Evolutionary conservation across 1,140 invertebrate species (phyloP).

Genomic region (Orussus abietinus): DNA sequence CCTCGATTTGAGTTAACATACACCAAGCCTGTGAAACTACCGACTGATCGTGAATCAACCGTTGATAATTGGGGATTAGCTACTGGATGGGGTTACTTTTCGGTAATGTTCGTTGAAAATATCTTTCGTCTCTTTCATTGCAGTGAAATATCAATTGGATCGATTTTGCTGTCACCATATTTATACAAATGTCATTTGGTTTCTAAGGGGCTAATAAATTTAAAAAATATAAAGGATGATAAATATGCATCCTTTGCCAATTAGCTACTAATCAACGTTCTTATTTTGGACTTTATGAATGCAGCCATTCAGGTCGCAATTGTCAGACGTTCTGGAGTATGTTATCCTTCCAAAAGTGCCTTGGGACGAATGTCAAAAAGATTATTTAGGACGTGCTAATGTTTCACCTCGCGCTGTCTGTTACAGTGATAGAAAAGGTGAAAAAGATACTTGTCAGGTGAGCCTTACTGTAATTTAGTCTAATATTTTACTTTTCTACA

Average conservation of each 20-base stretch:
- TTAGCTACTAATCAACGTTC: too few relatives aligned
- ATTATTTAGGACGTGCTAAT: slow-evolving; percentile 21
- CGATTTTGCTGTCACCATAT: too few relatives aligned
- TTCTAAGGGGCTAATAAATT: slow-evolving; percentile 1
- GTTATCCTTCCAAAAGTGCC: slow-evolving; percentile 23
- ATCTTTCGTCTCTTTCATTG: too few relatives aligned
- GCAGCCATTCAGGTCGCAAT: slow-evolving; percentile 1
- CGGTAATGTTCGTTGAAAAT: too few relatives aligned
- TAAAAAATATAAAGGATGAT: slow-evolving; percentile 3
- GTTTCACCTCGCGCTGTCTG: slow-evolving; percentile 24
- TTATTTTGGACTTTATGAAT: too few relatives aligned
- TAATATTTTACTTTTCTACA: neutral
- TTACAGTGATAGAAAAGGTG: slow-evolving; percentile 30
- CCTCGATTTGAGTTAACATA: slow-evolving; percentile 11
- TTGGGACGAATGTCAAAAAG: slow-evolving; percentile 10
- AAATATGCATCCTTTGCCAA: too few relatives aligned
- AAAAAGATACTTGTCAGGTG: slow-evolving; percentile 36
- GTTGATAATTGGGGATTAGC: slow-evolving; percentile 9
- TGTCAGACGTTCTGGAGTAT: slow-evolving; percentile 19
- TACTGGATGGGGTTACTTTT: slow-evolving; percentile 17
- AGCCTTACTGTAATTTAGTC: too few relatives aligned
- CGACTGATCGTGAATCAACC: neutral
- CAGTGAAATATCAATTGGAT: too few relatives aligned
- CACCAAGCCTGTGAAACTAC: slow-evolving; percentile 7
- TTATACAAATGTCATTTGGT: too few relatives aligned